Base-by-base conservation (phyloP, 2,113 vertebrate genomes). In the Ophthalmolycus amberensis region DNA sequence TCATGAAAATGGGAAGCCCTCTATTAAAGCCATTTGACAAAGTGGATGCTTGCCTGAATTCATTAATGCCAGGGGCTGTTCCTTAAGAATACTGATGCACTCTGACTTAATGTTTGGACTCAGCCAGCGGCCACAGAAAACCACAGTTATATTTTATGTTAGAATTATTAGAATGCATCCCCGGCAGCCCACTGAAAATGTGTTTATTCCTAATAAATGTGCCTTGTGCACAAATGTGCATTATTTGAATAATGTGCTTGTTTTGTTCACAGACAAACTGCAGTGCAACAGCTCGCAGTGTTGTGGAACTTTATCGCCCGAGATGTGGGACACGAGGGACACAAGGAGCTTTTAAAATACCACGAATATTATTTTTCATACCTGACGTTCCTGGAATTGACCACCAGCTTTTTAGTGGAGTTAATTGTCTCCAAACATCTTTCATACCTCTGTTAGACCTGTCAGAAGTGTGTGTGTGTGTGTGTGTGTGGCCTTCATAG, bases 11-110 rank as follows among this genome's bases (percentile, higher is more conserved):
- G 73, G 78, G 86, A 91, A 85, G 83, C 77, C 83, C 64, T 90
- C 85, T 80, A 86, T 93, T 93, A 90, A 88, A 89, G 85, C 75
- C 90, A 87, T 91, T 90, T 92, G 88, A 90, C 84, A 91, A 90
- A 94, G 91, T 92, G 91, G 89, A 91, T 80, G 81, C 87, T 83
- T 58, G 71, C 83, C 76, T 85, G 87, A 84, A 91, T 93, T 90
- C 79, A 90, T 92, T 92, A 91, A 89, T 89, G 76, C 79, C 75
- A 65, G 25, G 0, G 44, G 32, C 54, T 67, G 37, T 85, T 88
- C 83, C 82, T 75, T 73, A 80, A 75, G 90, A 93, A 93, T 92
- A 91, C 89, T 62, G 87, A 93, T 92, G 81, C 91, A 89, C 79
- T 78, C 71, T 75, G 72, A 72, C 50, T 86, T 60, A 34, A 62